Percentiles rank a stretch among this genome's conserved stretches.
Evolutionary conservation across 2,888 invertebrate genomes (phyloP).

Genomic region (Cerceris rybyensis): DNA sequence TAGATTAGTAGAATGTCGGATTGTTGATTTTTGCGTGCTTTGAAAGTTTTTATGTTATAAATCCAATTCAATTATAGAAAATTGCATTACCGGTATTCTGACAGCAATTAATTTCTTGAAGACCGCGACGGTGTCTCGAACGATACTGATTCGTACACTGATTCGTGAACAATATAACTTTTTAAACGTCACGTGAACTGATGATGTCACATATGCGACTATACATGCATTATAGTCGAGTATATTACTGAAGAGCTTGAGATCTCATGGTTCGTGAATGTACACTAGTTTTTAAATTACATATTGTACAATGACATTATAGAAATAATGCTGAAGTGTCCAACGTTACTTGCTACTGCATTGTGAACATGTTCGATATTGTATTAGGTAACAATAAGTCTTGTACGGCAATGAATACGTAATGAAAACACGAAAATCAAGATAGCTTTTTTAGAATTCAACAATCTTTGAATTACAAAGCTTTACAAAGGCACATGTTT

Average conservation of each 20-base stretch:
- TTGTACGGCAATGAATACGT: no score
- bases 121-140: constrained; percentile 17
- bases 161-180: constrained; percentile 20
- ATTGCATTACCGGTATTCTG: neutral
- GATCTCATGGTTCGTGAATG: constrained; percentile 3
- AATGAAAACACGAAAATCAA: no score
- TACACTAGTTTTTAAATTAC: constrained; percentile 24
- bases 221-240: constrained; percentile 32
- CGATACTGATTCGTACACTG: constrained; percentile 32
- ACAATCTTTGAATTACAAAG: neutral
- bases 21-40: neutral
- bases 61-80: neutral
- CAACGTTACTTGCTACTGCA: neutral
- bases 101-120: neutral
- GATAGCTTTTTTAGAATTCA: neutral
- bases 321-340: constrained; percentile 4
- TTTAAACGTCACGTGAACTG: constrained; percentile 27
- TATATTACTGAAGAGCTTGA: neutral
- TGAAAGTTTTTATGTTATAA: neutral
- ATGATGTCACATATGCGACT: constrained; percentile 24
- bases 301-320: constrained; percentile 12
- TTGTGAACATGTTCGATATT: neutral
- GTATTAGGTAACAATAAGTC: neutral
- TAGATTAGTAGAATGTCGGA: neutral
- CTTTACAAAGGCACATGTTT: no score